Evolutionary conservation across 2,797 vertebrate genomes (phyloP).

Genomic region (Anisognathus igniventris): DNA sequence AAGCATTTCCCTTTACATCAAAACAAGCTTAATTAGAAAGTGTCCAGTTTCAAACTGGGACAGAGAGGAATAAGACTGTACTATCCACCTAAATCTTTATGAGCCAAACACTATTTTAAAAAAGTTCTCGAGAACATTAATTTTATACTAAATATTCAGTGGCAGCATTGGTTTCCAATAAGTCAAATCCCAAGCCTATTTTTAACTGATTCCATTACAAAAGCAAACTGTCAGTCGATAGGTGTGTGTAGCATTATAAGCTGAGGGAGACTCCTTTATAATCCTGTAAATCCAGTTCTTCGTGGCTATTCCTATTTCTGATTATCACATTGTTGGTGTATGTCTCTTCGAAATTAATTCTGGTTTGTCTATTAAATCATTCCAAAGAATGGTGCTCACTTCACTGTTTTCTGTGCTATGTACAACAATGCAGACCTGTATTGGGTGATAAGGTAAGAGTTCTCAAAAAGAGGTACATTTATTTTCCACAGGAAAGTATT

Average conservation of each 20-base stretch:
- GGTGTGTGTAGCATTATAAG: neutral
- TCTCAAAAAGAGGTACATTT: neutral
- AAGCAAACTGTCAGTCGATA: neutral
- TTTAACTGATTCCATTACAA: neutral
- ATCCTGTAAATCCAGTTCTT: neutral
- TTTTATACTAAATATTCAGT: neutral
- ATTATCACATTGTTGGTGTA: neutral
- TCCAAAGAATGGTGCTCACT: neutral
- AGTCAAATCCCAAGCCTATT: neutral
- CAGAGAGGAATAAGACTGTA: neutral
- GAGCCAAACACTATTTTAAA: neutral
- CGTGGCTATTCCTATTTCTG: neutral
- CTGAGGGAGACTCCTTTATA: neutral
- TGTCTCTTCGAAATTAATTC: neutral
- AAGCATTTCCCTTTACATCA: neutral
- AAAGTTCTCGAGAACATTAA: neutral
- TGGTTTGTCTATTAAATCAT: neutral
- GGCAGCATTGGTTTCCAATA: neutral
- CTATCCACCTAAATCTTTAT: neutral
- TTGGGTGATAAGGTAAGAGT: neutral
- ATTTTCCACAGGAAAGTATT: neutral
- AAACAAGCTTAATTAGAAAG: neutral
- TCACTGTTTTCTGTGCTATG: neutral
- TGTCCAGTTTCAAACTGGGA: neutral
- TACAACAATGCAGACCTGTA: neutral